Conservation (phyloP, 2,888 invertebrate species). For the Bombyx huttoni region DNA sequence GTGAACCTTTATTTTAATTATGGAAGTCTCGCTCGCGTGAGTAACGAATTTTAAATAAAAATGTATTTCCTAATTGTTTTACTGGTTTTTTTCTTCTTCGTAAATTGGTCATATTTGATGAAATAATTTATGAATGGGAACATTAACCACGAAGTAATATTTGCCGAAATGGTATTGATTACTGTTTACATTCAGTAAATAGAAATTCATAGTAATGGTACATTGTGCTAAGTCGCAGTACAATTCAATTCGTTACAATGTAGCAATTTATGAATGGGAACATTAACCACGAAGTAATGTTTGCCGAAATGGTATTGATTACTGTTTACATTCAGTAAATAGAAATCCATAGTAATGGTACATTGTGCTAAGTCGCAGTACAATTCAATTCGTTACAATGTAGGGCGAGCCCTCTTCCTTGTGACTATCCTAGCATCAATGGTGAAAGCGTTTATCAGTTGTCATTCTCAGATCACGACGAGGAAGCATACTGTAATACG, state of each 20-base stretch:
- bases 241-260: slow-evolving; percentile 35
- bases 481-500: slow-evolving; percentile 18
- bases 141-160: not conserved
- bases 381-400: slow-evolving; percentile 35
- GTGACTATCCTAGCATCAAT: slow-evolving; percentile 41
- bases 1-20: slow-evolving; percentile 44
- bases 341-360: not conserved
- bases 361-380: slow-evolving; percentile 9
- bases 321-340: not conserved
- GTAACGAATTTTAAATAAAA: slow-evolving; percentile 23
- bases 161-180: not conserved
- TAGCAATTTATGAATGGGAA: too few species aligned
- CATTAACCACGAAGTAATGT: too few species aligned
- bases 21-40: slow-evolving; percentile 22
- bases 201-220: not conserved
- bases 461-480: slow-evolving; percentile 40
- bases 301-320: too few species aligned
- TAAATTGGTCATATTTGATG: not conserved
- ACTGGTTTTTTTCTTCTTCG: not conserved
- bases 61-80: not conserved
- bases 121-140: not conserved
- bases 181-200: not conserved
- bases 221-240: slow-evolving; percentile 9
- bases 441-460: slow-evolving; percentile 50
- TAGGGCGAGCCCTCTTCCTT: slow-evolving; percentile 39